Conservation (phyloP, 2,113 vertebrate species). For the Asarcornis scutulata region DNA sequence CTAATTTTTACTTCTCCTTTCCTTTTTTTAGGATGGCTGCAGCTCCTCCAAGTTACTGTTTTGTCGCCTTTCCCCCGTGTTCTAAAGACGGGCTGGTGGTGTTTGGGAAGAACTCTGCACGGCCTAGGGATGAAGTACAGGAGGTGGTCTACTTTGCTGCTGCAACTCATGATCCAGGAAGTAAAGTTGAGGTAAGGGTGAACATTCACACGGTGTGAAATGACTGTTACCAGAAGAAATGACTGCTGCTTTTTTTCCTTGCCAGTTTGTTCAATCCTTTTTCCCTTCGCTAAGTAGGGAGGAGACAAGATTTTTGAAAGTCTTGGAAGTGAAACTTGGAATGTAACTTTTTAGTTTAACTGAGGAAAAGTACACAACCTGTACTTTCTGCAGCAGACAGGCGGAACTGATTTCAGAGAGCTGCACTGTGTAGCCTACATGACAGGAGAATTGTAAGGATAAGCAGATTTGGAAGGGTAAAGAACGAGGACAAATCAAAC, state of each 20-base stretch:
- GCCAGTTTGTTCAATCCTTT: not conserved
- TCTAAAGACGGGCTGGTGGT: constrained; percentile 79
- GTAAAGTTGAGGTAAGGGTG: constrained; percentile 81
- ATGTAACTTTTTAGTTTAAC: not conserved
- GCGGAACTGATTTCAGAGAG: not conserved
- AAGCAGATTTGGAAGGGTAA: not conserved
- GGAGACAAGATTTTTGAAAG: not conserved
- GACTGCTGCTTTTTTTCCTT: not conserved
- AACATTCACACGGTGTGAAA: not conserved
- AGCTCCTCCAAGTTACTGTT: constrained; percentile 82
- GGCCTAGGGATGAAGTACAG: constrained; percentile 84
- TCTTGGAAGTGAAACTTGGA: not conserved
- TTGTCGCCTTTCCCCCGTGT: constrained; percentile 80
- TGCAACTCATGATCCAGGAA: constrained; percentile 71
- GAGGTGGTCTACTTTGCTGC: constrained; percentile 81
- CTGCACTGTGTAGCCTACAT: not conserved
- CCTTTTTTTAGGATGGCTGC: constrained; percentile 77
- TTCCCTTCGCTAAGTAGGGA: not conserved
- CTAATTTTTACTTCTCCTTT: not conserved
- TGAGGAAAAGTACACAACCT: not conserved
- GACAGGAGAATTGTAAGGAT: not conserved
- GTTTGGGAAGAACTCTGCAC: constrained; percentile 84
- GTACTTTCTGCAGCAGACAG: not conserved
- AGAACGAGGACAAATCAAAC: not conserved
- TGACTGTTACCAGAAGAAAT: not conserved